phyloP scores from a whole-genome alignment of 2,797 vertebrate species.

The Sebastes jordani region DNA sequence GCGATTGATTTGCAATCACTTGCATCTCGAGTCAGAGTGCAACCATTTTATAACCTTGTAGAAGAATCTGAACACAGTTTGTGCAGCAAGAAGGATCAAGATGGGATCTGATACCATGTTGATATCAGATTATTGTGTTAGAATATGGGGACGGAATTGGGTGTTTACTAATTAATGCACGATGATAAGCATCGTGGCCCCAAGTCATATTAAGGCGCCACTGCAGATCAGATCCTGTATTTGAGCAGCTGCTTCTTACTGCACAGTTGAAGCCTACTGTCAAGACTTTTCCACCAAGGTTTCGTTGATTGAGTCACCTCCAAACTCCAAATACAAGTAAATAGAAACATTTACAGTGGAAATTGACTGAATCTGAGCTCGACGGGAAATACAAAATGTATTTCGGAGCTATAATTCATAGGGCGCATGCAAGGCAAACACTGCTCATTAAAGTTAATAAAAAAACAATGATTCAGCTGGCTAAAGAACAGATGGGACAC shows the following conservation, averaged over 20 bases:
- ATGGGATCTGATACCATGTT: neutral
- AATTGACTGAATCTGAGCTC: neutral
- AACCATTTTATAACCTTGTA: neutral
- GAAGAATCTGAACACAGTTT: neutral
- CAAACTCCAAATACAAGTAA: slow-evolving; percentile 20
- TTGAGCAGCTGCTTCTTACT: slow-evolving; percentile 25
- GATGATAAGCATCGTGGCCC: neutral
- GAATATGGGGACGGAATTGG: neutral
- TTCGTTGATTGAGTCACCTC: neutral
- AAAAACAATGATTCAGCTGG: neutral
- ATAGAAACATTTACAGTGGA: slow-evolving; percentile 2
- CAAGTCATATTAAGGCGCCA: too few species aligned
- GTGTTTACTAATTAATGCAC: neutral
- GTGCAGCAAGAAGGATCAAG: slow-evolving; percentile 7
- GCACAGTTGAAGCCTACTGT: neutral
- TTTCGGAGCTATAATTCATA: neutral
- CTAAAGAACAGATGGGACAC: slow-evolving; percentile 24
- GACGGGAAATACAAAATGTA: neutral
- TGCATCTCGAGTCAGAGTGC: slow-evolving; percentile 29
- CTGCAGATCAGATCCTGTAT: neutral
- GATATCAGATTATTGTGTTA: neutral
- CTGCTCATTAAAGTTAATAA: neutral
- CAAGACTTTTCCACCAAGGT: neutral
- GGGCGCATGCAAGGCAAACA: slow-evolving; percentile 1
- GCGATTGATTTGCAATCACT: slow-evolving; percentile 23